Evolutionary conservation across 2,797 vertebrate species (phyloP).

Genomic region (Melanotaenia pygmaea): DNA sequence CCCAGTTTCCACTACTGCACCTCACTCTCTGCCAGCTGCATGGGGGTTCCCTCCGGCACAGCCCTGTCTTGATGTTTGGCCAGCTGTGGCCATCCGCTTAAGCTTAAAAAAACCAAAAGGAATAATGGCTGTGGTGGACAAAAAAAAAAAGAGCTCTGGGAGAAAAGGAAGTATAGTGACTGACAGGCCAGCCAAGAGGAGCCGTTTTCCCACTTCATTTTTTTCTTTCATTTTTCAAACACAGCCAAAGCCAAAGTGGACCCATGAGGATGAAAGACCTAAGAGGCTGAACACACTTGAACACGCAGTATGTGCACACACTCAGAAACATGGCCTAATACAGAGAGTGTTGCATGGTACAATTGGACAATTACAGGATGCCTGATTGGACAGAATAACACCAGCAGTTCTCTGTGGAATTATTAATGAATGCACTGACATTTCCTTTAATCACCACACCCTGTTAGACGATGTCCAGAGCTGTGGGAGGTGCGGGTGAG

Average conservation of each 20-base stretch:
- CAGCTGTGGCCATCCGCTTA: slow-evolving; percentile 73
- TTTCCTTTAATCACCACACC: slow-evolving; percentile 77
- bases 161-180: slow-evolving; percentile 23
- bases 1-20: slow-evolving; percentile 37
- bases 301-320: slow-evolving; percentile 1
- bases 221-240: slow-evolving; percentile 23
- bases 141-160: slow-evolving; percentile 6
- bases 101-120: slow-evolving; percentile 41
- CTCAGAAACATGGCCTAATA: slow-evolving; percentile 13
- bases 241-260: slow-evolving; percentile 38
- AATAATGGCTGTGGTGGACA: slow-evolving; percentile 13
- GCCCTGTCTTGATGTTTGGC: slow-evolving; percentile 70
- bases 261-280: slow-evolving; percentile 19
- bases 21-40: slow-evolving; percentile 72
- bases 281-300: slow-evolving; percentile 27
- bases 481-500: slow-evolving; percentile 65
- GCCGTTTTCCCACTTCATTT: slow-evolving; percentile 20
- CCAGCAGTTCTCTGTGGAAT: slow-evolving; percentile 58
- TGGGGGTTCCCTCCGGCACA: slow-evolving; percentile 70
- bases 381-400: slow-evolving; percentile 49
- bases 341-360: slow-evolving; percentile 18
- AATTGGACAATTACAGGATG: slow-evolving; percentile 52
- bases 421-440: slow-evolving; percentile 82
- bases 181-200: slow-evolving; percentile 54
- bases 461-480: slow-evolving; percentile 69